Conservation (phyloP, 2,797 vertebrate genomes). For the Cyprinella venusta region DNA sequence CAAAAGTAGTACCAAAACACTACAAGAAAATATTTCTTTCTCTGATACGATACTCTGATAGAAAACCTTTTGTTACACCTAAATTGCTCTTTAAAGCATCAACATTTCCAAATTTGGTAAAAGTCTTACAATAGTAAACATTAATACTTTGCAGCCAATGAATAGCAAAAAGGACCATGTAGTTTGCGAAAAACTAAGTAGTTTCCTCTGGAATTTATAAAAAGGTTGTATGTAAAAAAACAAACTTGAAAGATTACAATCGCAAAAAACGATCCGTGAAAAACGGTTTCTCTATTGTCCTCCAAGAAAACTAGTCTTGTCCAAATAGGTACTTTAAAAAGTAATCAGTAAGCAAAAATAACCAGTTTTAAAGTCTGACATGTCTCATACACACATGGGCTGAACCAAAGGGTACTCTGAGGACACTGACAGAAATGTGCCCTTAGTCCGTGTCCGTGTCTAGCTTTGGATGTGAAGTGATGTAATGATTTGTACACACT, state of each 20-base stretch:
- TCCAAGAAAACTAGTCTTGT: not conserved
- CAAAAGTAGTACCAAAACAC: not conserved
- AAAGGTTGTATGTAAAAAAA: not conserved
- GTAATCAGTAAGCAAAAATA: not conserved
- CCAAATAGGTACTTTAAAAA: not conserved
- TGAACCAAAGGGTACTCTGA: slow-evolving; percentile 3
- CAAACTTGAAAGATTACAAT: too few species aligned
- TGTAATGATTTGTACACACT: slow-evolving; percentile 40
- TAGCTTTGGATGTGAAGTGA: slow-evolving; percentile 33
- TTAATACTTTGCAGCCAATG: too few species aligned
- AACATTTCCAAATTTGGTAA: not conserved
- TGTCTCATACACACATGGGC: not conserved
- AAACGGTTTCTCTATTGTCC: too few species aligned
- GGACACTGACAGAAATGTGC: slow-evolving; percentile 27
- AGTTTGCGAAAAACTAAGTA: not conserved
- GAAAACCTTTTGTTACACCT: too few species aligned
- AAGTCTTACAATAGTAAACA: not conserved
- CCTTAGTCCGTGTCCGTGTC: slow-evolving; percentile 14
- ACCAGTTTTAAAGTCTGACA: slow-evolving; percentile 3
- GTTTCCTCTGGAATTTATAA: not conserved
- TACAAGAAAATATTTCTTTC: not conserved
- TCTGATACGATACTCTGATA: slow-evolving; percentile 4
- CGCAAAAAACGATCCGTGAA: too few species aligned
- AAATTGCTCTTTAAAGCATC: not conserved
- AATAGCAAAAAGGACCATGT: too few species aligned